Conservation (phyloP, 1,140 invertebrate genomes). For the Trialeurodes vaporariorum region DNA sequence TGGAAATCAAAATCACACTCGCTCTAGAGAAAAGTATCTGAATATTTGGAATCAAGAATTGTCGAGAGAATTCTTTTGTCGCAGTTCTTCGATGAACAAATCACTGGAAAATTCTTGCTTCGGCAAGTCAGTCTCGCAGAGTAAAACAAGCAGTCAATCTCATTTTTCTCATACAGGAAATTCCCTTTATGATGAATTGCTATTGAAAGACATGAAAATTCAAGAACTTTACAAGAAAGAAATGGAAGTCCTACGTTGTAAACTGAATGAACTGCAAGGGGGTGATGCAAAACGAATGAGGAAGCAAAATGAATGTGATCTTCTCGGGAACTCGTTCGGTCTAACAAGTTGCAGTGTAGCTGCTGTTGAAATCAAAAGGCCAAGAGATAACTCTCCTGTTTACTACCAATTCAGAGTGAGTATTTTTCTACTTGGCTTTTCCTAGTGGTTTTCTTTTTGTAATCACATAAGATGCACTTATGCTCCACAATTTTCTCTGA, state of each 20-base stretch:
- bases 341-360: no score
- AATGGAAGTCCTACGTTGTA: background rate
- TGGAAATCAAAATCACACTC: background rate
- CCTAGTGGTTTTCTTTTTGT: no score
- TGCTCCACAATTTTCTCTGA: no score
- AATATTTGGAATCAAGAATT: background rate
- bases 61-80: background rate
- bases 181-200: background rate
- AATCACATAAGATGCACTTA: no score
- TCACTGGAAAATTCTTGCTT: background rate
- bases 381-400: background rate
- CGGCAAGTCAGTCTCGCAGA: background rate
- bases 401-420: background rate
- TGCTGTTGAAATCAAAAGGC: background rate
- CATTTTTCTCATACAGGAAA: background rate
- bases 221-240: background rate
- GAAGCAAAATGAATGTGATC: background rate
- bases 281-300: background rate
- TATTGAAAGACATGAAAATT: background rate
- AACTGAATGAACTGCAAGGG: background rate
- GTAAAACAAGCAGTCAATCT: background rate
- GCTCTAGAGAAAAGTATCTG: background rate
- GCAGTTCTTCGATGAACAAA: background rate
- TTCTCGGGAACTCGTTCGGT: background rate
- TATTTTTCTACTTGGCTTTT: background rate